Evolutionary conservation across 2,113 vertebrate genomes (phyloP).

Genomic region (Catagonus wagneri): DNA sequence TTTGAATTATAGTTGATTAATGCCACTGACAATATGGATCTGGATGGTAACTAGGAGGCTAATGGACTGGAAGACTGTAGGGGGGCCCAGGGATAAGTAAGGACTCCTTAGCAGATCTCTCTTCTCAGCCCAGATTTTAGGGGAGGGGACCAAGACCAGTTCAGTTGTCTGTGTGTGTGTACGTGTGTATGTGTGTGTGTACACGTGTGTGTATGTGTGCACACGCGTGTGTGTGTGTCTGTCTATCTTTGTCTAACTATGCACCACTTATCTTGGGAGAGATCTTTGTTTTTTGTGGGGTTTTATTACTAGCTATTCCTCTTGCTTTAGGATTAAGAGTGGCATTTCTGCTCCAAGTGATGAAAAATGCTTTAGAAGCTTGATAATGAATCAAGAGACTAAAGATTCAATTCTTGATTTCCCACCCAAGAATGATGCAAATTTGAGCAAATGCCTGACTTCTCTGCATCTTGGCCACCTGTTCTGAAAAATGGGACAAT

Average conservation of each 20-base stretch:
- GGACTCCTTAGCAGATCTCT: constrained; percentile 68
- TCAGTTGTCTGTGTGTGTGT: neutral
- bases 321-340: neutral
- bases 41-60: constrained; percentile 74
- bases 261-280: neutral
- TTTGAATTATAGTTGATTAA: constrained; percentile 82
- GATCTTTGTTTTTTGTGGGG: neutral
- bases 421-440: neutral
- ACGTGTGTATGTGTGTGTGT: neutral
- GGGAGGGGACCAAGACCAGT: neutral
- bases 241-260: no score
- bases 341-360: neutral
- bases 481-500: constrained; percentile 4
- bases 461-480: neutral
- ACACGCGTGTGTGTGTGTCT: fast-evolving
- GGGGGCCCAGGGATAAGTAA: constrained; percentile 51
- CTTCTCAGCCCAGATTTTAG: constrained; percentile 14
- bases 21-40: constrained; percentile 81
- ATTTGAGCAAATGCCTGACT: constrained; percentile 9
- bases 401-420: neutral
- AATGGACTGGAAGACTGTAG: constrained; percentile 74
- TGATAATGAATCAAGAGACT: neutral
- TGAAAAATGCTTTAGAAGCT: neutral
- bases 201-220: no score
- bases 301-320: neutral